Evolutionary conservation across 2,113 vertebrate species (phyloP).

Genomic region (Cottus gobio): DNA sequence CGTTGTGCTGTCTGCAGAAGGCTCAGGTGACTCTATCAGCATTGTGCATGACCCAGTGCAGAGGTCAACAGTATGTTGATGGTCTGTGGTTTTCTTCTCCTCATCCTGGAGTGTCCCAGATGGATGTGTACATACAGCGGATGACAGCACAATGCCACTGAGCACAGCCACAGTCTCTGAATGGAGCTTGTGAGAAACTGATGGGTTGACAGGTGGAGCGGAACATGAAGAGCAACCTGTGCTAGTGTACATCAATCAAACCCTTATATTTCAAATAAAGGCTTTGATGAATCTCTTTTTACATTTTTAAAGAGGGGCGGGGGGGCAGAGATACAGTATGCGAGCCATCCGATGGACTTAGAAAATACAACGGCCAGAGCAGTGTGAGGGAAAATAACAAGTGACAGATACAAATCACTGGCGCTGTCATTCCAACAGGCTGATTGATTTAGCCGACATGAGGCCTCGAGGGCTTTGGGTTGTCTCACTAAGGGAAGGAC

Average conservation of each 20-base stretch:
- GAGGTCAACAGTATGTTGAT: not conserved
- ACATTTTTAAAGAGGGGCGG: not conserved
- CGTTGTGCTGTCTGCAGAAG: not conserved
- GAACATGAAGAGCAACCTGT: not conserved
- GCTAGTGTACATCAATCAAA: not conserved
- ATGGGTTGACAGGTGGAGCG: not conserved
- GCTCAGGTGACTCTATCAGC: not conserved
- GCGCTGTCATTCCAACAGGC: constrained; percentile 24
- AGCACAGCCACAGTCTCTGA: not conserved
- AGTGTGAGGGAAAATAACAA: constrained; percentile 61
- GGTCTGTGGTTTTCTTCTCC: not conserved
- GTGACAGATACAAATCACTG: constrained; percentile 68
- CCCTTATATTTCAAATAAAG: not conserved
- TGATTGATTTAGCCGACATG: constrained; percentile 52
- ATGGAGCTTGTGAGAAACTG: not conserved
- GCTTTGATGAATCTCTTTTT: not conserved
- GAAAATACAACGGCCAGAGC: constrained; percentile 29
- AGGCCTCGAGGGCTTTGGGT: constrained; percentile 32
- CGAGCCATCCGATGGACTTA: constrained; percentile 8
- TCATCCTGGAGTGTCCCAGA: not conserved
- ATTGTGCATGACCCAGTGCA: not conserved
- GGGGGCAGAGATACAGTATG: constrained; percentile 8
- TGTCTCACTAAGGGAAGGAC: constrained; percentile 37
- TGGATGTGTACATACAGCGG: not conserved
- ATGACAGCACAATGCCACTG: not conserved